A percentile compares a stretch with the other conserved stretches of the same genome.
Evolutionary conservation across 2,888 invertebrate species (phyloP).

Genomic region (Spodoptera exigua): DNA sequence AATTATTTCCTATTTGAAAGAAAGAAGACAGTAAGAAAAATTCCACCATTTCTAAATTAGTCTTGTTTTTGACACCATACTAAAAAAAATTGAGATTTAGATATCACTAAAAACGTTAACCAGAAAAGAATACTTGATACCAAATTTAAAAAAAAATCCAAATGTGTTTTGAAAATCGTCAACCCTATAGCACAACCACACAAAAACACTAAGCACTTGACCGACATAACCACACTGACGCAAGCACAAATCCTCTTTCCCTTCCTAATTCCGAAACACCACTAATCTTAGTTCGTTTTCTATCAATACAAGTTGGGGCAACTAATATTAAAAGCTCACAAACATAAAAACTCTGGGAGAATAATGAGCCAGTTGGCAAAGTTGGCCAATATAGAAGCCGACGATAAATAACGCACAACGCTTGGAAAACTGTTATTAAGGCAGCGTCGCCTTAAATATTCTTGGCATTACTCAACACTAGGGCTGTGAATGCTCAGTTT

Average conservation of each 20-base stretch:
- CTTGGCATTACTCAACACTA: constrained; percentile 57
- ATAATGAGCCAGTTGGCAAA: constrained; percentile 51
- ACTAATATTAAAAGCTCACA: constrained; percentile 55
- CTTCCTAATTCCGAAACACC: constrained; percentile 2
- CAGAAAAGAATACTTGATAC: too few species aligned
- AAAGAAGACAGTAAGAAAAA: too few species aligned
- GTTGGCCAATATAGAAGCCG: constrained; percentile 41
- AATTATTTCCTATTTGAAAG: too few species aligned
- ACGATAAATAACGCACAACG: constrained; percentile 59
- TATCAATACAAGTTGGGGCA: constrained; percentile 41
- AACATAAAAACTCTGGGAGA: constrained; percentile 58
- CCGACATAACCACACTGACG: too few species aligned
- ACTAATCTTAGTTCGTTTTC: constrained; percentile 28
- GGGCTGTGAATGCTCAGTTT: constrained; percentile 44
- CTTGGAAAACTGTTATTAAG: constrained; percentile 62
- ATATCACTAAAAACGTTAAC: too few species aligned
- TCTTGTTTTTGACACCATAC: too few species aligned
- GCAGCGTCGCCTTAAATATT: constrained; percentile 58
- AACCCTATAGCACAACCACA: too few species aligned
- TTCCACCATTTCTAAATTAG: too few species aligned
- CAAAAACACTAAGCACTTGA: too few species aligned
- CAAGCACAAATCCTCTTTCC: not conserved
- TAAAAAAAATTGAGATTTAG: too few species aligned
- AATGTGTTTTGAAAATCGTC: too few species aligned
- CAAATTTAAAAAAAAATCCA: too few species aligned